A percentile compares a stretch with the other conserved stretches of the same genome.
These are phyloP conservation scores for Pachymerium ferrugineum DNA, from an alignment of 2,888 invertebrate species.

Conservation along the genomic window DNA sequence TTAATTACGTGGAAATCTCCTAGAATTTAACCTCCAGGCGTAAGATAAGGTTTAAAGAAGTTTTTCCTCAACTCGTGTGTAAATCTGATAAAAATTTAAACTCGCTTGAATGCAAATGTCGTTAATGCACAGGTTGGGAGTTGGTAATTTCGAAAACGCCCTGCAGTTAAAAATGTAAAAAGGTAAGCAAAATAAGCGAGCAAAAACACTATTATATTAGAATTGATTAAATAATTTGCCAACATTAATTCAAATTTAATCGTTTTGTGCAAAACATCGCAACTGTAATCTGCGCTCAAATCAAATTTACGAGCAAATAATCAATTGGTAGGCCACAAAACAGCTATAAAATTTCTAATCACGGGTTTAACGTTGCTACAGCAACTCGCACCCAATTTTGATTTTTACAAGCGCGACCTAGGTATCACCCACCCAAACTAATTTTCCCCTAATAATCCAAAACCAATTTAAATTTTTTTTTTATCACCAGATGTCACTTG, in stretches of 20 bases:
- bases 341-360: not conserved
- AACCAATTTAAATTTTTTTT: too few species aligned
- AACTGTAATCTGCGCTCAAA: not conserved
- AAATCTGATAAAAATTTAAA: not conserved
- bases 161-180: not conserved
- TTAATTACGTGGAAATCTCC: too few species aligned
- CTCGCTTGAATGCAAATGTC: not conserved
- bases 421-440: not conserved
- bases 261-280: not conserved
- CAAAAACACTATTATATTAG: not conserved
- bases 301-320: not conserved
- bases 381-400: not conserved
- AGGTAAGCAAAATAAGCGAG: not conserved
- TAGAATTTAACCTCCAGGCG: too few species aligned
- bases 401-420: too few species aligned
- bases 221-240: not conserved
- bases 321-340: slow-evolving; percentile 2
- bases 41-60: too few species aligned
- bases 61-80: not conserved
- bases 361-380: not conserved
- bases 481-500: too few species aligned
- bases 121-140: too few species aligned
- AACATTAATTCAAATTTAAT: not conserved
- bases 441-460: too few species aligned
- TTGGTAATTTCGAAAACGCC: not conserved